Percentiles rank a stretch among this genome's conserved stretches.
Evolutionary conservation across 2,797 vertebrate genomes (phyloP).

Genomic region (Spinus pinus): DNA sequence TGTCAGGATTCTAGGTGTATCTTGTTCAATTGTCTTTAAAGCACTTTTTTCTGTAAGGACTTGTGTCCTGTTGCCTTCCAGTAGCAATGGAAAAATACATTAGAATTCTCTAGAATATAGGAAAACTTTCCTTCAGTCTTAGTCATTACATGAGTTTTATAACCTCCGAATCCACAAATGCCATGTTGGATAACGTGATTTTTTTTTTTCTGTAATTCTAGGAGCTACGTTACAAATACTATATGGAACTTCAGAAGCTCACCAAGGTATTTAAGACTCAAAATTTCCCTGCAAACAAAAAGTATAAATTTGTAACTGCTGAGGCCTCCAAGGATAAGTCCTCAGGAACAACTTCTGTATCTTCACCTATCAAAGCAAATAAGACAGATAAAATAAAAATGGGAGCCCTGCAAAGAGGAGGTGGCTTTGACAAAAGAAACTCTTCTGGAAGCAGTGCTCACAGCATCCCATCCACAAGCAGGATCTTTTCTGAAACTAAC

Average conservation of each 20-base stretch:
- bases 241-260: slow-evolving; percentile 16
- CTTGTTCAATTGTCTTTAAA: neutral
- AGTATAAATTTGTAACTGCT: neutral
- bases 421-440: neutral
- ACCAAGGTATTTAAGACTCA: neutral
- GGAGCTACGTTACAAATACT: slow-evolving; percentile 71
- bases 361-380: neutral
- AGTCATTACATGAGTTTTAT: neutral
- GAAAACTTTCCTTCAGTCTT: neutral
- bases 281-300: slow-evolving; percentile 16
- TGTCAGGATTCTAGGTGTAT: neutral
- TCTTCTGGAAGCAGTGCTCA: neutral
- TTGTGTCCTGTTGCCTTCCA: neutral
- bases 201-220: slow-evolving; percentile 13
- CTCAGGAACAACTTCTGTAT: neutral
- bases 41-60: neutral
- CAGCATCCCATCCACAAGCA: neutral
- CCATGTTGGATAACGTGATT: neutral
- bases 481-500: neutral
- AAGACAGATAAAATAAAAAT: neutral
- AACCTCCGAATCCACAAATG: neutral
- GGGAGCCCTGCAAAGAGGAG: neutral
- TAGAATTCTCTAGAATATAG: neutral
- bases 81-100: neutral
- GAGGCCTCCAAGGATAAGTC: neutral